Base-by-base conservation (phyloP, 2,113 vertebrate species). In the Pitta sordida region DNA sequence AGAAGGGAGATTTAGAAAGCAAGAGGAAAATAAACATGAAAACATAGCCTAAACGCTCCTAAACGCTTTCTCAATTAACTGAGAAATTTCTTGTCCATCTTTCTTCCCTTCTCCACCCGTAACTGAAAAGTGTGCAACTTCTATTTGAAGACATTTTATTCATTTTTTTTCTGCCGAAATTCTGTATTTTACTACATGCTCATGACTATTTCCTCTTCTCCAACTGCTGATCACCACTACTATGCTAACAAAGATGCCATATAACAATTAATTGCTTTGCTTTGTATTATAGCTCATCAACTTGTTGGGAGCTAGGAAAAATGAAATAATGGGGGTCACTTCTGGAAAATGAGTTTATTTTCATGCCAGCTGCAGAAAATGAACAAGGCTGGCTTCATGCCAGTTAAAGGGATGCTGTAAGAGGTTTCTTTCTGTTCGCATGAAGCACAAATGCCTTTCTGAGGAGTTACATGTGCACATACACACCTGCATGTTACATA, bases 261-360 rank as follows among this genome's bases (percentile, higher is more conserved):
- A 63, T 96, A 95, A 91, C 92, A 90, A 96, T 96, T 97, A 97
- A 96, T 97, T 96, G 91, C 92, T 96, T 95, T 96, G 96, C 96
- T 96, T 97, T 97, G 96, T 96, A 96, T 95, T 97, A 93, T 94
- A 96, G 96, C 95, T 95, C 94, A 97, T 97, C 96, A 97, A 94
- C 93, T 95, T 94, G 86, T 96, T 97, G 94, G 89, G 91, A 98
- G 95, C 96, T 97, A 93, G 91, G 95, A 93, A 96, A 97, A 98
- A 97, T 97, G 95, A 97, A 97, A 97, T 97, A 98, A 98, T 96
- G 97, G 95, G 96, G 97, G 96, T 97, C 97, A 98, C 96, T 97
- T 98, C 93, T 97, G 96, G 95, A 97, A 97, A 97, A 97, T 97
- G 97, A 97, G 97, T 97, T 98, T 97, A 97, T 96, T 95, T 96